Conservation (phyloP, 2,113 vertebrate species). For the Ailuropoda melanoleuca region DNA sequence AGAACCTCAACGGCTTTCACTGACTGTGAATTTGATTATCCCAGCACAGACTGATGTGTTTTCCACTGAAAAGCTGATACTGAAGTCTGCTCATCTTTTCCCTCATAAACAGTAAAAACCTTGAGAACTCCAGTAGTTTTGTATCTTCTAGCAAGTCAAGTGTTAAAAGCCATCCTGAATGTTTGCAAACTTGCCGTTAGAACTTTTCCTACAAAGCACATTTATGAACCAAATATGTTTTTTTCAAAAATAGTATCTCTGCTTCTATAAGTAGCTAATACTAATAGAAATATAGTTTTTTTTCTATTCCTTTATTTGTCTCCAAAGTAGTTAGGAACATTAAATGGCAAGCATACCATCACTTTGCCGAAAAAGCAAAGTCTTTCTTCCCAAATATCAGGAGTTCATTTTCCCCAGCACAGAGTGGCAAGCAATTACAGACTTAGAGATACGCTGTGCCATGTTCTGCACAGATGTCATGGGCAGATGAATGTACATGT, state of each 20-base stretch:
- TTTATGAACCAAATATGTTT: neutral
- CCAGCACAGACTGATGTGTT: neutral
- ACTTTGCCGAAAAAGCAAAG: neutral
- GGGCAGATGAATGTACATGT: conserved; percentile 59
- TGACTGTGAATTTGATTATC: conserved; percentile 26
- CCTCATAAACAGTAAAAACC: conserved; percentile 6
- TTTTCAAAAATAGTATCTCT: conserved; percentile 7
- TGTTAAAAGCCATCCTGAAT: conserved; percentile 7
- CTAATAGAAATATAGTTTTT: neutral
- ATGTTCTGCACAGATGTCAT: conserved; percentile 18
- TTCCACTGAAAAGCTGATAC: conserved; percentile 2
- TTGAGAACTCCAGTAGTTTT: neutral
- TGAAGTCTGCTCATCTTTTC: neutral
- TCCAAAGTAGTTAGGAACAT: conserved; percentile 14
- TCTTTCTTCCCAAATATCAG: conserved; percentile 49
- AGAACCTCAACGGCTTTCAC: conserved; percentile 1
- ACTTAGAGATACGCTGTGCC: neutral
- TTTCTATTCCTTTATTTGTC: neutral
- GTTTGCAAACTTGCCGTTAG: neutral
- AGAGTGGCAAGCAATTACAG: conserved; percentile 54
- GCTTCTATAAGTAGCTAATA: neutral
- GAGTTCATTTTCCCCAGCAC: conserved; percentile 36
- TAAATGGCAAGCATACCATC: neutral
- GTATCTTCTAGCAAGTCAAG: neutral
- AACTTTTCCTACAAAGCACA: neutral